A percentile compares a stretch with the other conserved stretches of the same genome.
Evolutionary conservation across 2,797 vertebrate species (phyloP).

Genomic region (Xenopus petersii): DNA sequence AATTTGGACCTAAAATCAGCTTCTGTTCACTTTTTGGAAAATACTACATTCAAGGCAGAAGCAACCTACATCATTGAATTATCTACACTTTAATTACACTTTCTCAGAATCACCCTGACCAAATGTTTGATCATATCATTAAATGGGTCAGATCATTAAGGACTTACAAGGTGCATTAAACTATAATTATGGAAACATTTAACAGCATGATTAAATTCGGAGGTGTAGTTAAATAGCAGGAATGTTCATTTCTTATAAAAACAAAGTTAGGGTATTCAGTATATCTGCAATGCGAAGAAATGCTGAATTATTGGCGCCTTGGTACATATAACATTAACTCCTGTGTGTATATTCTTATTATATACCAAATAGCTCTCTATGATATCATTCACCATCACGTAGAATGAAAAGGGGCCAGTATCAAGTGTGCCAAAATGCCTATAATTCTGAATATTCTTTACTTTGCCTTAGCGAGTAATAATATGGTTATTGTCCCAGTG

Average conservation of each 20-base stretch:
- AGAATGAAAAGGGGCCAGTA: slow-evolving; percentile 10
- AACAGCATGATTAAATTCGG: not conserved
- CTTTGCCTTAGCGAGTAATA: not conserved
- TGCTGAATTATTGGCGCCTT: slow-evolving; percentile 5
- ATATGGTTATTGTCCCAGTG: not conserved
- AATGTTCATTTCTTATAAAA: slow-evolving; percentile 8
- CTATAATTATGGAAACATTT: not conserved
- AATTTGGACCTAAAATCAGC: too few species aligned
- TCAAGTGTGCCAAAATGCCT: slow-evolving; percentile 5
- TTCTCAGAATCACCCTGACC: not conserved
- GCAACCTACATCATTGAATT: not conserved
- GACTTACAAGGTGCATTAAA: slow-evolving; percentile 1
- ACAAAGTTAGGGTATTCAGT: slow-evolving; percentile 10
- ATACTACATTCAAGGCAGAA: not conserved
- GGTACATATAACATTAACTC: slow-evolving; percentile 1
- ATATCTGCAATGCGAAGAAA: slow-evolving; percentile 1
- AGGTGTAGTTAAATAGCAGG: slow-evolving; percentile 5
- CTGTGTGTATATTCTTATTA: not conserved
- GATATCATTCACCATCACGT: slow-evolving; percentile 14
- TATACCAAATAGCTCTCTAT: slow-evolving; percentile 1
- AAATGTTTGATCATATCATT: not conserved
- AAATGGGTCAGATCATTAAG: slow-evolving; percentile 2
- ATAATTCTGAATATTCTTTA: slow-evolving; percentile 5
- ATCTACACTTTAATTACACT: not conserved
- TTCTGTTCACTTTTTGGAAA: too few species aligned